phyloP scores from a whole-genome alignment of 35 echinoderm and acorn worm genomes.

The Anneissia japonica region DNA sequence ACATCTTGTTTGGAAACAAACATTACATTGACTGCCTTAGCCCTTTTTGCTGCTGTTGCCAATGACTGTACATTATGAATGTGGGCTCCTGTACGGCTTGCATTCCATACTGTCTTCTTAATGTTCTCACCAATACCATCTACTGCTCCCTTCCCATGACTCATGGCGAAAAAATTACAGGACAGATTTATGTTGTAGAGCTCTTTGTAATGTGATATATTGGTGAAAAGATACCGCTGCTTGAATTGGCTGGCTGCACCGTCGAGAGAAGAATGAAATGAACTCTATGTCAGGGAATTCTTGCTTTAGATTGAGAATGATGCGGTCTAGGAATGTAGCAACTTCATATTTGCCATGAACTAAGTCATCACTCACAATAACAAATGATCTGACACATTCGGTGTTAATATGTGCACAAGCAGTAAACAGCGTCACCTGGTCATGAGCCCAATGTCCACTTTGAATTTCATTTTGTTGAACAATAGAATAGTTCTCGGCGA shows the following conservation, averaged over 20 bases:
- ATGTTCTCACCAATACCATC: constrained; percentile 18
- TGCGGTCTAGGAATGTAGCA: constrained; percentile 4
- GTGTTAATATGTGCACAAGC: neutral
- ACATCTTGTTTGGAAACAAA: neutral
- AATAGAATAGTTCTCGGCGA: constrained; percentile 43
- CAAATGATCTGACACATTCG: neutral
- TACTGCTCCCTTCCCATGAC: constrained; percentile 10
- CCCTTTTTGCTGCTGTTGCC: neutral
- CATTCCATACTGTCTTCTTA: constrained; percentile 14
- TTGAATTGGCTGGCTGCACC: constrained; percentile 38
- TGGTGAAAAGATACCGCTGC: constrained; percentile 14
- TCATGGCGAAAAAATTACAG: constrained; percentile 4
- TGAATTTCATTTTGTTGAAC: constrained; percentile 52
- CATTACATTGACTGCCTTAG: neutral
- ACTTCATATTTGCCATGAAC: constrained; percentile 29
- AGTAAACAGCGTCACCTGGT: constrained; percentile 1
- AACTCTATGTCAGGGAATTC: constrained; percentile 4
- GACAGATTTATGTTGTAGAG: constrained; percentile 13
- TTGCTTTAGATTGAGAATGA: constrained; percentile 10
- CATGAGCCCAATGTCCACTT: constrained; percentile 26
- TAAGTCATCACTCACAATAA: neutral
- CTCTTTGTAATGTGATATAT: constrained; percentile 18
- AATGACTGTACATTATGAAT: neutral
- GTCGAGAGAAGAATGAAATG: constrained; percentile 43
- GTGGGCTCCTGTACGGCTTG: neutral